Evolutionary conservation across 2,888 invertebrate genomes (phyloP), one percentile per base, ranked within the genome.

Genomic region (Margaritifera margaritifera): DNA sequence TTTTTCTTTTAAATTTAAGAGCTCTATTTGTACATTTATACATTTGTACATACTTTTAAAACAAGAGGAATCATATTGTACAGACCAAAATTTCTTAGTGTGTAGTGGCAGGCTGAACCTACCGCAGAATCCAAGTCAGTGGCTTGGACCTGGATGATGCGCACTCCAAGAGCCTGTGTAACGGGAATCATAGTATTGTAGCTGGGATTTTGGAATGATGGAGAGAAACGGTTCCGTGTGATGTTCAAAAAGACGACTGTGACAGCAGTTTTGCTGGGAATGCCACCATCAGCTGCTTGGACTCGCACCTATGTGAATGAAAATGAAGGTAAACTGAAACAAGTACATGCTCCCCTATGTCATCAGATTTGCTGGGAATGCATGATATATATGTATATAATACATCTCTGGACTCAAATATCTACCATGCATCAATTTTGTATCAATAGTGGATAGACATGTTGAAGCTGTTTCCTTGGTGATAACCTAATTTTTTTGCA

Each of bases 171-270:
- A 24, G 75, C 59, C 71, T 79, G 76, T 27, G 67, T 76, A 59
- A 82, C 84, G 1, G 79, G 74, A 22, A 81, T 76, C 27, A 67
- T 56, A 19, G 22, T 27, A 31, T 53, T 53, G 64, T 77, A 80
- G 51, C 61, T 53, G 6, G 66, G 62, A 20, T 59, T 78, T 15
- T 65, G 63, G 65, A 83, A 84, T 2, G 68, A 53, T 8, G 87
- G 87, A 15, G 80, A 66, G 57, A 83, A 80, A n/a, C 82, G 75
- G 73, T 87, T 87, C n/a, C 86, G 71, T 42, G 85, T 84, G 19
- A 87, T 81, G 54, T 80, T 84, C n/a, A 87, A 81, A 24, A 78
- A 77, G 8, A 86, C 85, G 11, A 80, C 74, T 5, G 81, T 78
- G 5, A 71, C 73, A 63, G 82, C 83, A n/a, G 80, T 81, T 67